A percentile compares a stretch with the other conserved stretches of the same genome.
These are phyloP conservation scores for Channa argus DNA, from an alignment of 2,113 vertebrate genomes.

Conservation along the genomic window DNA sequence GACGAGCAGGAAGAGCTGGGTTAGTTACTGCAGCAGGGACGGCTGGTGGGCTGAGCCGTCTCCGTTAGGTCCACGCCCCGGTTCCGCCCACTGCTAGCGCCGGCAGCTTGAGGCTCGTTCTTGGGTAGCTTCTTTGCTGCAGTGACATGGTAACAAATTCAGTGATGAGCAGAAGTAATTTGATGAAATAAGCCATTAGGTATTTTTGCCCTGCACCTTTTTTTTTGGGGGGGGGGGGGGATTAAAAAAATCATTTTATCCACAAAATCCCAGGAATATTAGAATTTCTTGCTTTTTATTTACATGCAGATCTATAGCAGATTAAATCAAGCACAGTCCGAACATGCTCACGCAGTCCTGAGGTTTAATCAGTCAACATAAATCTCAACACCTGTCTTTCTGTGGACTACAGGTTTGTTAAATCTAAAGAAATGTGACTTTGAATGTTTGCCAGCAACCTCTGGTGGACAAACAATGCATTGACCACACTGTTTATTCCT, in stretches of 20 bases:
- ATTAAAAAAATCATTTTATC: no score
- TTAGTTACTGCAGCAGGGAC: slow-evolving; percentile 97
- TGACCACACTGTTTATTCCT: background rate
- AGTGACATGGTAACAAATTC: background rate
- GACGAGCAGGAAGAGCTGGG: slow-evolving; percentile 66
- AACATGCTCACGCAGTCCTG: background rate
- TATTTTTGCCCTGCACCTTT: no score
- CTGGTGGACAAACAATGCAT: slow-evolving; percentile 2
- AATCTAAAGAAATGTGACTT: background rate
- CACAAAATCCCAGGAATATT: no score
- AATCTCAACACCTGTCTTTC: background rate
- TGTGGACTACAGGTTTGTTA: background rate
- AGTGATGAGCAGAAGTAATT: background rate
- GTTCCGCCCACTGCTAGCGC: slow-evolving; percentile 87
- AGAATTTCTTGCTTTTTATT: no score
- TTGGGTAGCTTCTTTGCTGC: slow-evolving; percentile 96
- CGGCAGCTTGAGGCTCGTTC: slow-evolving; percentile 92
- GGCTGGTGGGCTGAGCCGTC: slow-evolving; percentile 92
- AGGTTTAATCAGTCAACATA: background rate
- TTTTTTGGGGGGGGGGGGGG: no score
- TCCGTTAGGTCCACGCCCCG: slow-evolving; percentile 97
- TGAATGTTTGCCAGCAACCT: background rate
- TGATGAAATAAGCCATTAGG: background rate
- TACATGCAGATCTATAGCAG: no score
- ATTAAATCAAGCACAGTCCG: background rate